Evolutionary conservation across 2,113 vertebrate species (phyloP).

Genomic region (Gasterosteus aculeatus): DNA sequence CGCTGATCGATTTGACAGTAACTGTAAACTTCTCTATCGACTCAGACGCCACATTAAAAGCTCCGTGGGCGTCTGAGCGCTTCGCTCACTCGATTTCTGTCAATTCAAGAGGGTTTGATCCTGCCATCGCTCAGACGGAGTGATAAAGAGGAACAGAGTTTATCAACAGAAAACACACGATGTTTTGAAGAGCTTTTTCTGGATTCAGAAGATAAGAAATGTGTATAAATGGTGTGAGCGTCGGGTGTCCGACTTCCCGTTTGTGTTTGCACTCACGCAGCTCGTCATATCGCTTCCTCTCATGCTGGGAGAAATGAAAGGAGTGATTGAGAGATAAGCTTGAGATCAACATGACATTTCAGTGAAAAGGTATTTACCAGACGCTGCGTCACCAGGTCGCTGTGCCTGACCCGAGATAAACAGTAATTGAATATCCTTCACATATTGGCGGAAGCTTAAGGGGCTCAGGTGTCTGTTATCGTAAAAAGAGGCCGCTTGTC

Average conservation of each 20-base stretch:
- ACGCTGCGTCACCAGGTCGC: constrained; percentile 1
- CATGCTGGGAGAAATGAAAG: not conserved
- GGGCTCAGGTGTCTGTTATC: constrained; percentile 31
- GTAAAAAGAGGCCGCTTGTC: constrained; percentile 9
- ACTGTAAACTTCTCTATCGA: not conserved
- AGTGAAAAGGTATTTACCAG: constrained; percentile 16
- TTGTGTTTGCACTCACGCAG: not conserved
- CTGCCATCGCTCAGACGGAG: constrained; percentile 5
- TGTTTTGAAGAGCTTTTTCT: not conserved
- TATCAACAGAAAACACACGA: not conserved
- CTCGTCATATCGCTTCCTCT: constrained; percentile 6
- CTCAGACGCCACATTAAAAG: not conserved
- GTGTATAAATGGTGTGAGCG: not conserved
- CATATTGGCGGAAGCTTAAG: constrained; percentile 20
- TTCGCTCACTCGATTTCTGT: not conserved
- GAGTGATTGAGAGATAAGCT: constrained; percentile 22
- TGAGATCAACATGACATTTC: constrained; percentile 24
- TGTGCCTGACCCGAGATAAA: constrained; percentile 20
- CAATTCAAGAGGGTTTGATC: not conserved
- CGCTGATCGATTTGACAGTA: not conserved
- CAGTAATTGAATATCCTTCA: constrained; percentile 24
- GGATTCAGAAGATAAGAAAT: not conserved
- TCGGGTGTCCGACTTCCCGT: not conserved
- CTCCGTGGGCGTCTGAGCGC: not conserved
- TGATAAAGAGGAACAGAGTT: not conserved